Evolutionary conservation across 2,113 vertebrate species (phyloP).

Genomic region (Dromiciops gliroides): DNA sequence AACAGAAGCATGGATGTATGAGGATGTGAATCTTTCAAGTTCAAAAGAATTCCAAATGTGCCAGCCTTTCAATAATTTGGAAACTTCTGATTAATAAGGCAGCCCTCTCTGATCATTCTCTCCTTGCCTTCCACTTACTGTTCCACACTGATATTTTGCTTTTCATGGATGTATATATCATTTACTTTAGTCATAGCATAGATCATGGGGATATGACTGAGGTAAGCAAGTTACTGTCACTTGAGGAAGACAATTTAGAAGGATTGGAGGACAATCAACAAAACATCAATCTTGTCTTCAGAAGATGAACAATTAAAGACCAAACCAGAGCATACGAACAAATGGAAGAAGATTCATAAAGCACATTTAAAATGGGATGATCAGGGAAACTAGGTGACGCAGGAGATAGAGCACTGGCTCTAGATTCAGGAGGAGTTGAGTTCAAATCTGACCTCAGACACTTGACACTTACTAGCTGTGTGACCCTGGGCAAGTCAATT

Average conservation of each 20-base stretch:
- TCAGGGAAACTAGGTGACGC: too few species aligned
- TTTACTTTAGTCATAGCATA: background rate
- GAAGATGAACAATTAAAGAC: background rate
- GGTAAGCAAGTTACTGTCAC: background rate
- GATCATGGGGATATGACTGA: constrained; percentile 12
- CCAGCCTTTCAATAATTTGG: constrained; percentile 2
- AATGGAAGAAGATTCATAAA: background rate
- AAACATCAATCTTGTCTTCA: background rate
- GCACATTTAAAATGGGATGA: background rate
- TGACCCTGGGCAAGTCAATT: too few species aligned
- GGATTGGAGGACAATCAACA: background rate
- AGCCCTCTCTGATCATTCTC: background rate
- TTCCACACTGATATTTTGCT: background rate
- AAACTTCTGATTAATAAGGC: constrained; percentile 1
- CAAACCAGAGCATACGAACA: background rate
- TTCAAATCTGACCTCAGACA: too few species aligned
- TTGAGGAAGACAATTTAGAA: constrained; percentile 24
- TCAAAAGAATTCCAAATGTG: constrained; percentile 41
- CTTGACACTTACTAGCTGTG: too few species aligned
- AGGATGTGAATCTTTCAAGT: constrained; percentile 38
- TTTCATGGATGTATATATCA: background rate
- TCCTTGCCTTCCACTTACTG: constrained; percentile 10
- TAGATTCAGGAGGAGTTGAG: too few species aligned
- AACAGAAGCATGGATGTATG: constrained; percentile 37
- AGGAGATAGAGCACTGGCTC: too few species aligned